Evolutionary conservation across 2,113 vertebrate species (phyloP).

Genomic region (Salminus brasiliensis): DNA sequence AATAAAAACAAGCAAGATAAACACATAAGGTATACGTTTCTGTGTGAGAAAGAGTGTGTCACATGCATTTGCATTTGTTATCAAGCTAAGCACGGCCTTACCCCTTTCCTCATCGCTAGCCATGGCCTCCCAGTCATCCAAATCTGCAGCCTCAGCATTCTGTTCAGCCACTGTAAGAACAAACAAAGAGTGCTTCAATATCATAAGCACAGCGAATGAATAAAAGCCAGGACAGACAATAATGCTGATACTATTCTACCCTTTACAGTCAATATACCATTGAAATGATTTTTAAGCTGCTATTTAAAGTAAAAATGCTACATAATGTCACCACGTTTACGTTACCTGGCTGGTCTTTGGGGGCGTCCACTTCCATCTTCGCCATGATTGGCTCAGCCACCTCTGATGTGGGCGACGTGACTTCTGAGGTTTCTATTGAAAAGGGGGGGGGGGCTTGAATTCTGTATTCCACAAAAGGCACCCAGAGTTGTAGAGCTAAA

Average conservation of each 20-base stretch:
- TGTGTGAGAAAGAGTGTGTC: no score
- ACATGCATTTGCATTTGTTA: background rate
- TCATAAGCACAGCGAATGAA: background rate
- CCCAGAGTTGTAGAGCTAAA: background rate
- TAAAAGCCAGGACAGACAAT: background rate
- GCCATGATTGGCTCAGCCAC: slow-evolving; percentile 71
- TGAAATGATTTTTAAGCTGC: no score
- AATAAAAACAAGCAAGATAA: no score
- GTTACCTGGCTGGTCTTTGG: slow-evolving; percentile 73
- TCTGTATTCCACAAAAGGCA: background rate
- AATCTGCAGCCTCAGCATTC: slow-evolving; percentile 76
- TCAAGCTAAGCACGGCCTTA: slow-evolving; percentile 24
- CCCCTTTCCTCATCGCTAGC: slow-evolving; percentile 91
- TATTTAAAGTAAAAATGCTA: no score
- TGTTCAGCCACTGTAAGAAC: slow-evolving; percentile 56
- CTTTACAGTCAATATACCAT: no score
- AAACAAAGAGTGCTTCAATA: background rate
- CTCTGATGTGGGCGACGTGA: slow-evolving; percentile 74
- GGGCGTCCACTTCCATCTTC: slow-evolving; percentile 55
- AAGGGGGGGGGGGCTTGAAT: no score
- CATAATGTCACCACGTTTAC: no score
- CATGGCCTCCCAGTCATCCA: slow-evolving; percentile 98
- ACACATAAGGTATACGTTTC: no score
- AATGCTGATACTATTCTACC: no score
- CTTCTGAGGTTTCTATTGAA: slow-evolving; percentile 75